Conservation (phyloP, 2,888 invertebrate species). For the Selenia dentaria region DNA sequence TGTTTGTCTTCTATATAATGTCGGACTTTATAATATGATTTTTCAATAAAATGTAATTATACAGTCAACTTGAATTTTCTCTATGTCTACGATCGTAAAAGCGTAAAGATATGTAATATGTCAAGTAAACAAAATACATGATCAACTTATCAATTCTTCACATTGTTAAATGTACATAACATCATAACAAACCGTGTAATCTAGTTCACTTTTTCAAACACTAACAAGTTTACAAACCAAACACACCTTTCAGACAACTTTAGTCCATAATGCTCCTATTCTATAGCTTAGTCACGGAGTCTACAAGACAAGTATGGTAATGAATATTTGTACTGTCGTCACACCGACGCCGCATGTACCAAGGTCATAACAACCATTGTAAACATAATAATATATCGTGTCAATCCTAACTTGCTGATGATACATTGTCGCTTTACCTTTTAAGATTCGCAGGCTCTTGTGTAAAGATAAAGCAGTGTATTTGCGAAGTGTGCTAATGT, state of each 20-base stretch:
- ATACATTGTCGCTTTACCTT: conserved; percentile 43
- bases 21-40: too few relatives aligned
- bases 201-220: conserved; percentile 3
- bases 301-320: conserved; percentile 59
- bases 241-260: background rate
- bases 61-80: too few relatives aligned
- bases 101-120: too few relatives aligned
- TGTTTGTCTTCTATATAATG: too few relatives aligned
- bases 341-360: conserved; percentile 49
- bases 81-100: too few relatives aligned
- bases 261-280: conserved; percentile 29
- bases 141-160: too few relatives aligned
- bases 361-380: conserved; percentile 56
- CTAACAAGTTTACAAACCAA: conserved; percentile 4
- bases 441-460: conserved; percentile 33
- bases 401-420: conserved; percentile 39
- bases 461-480: conserved; percentile 39
- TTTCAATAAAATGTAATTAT: too few relatives aligned
- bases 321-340: conserved; percentile 64
- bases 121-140: too few relatives aligned
- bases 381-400: conserved; percentile 44
- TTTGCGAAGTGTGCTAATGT: background rate
- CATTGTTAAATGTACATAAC: too few relatives aligned
- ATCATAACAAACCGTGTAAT: conserved; percentile 9
- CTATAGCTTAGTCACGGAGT: conserved; percentile 54